A percentile compares a stretch with the other conserved stretches of the same genome.
Conservation (phyloP, 2,113 vertebrate species). For the Sapajus apella region DNA sequence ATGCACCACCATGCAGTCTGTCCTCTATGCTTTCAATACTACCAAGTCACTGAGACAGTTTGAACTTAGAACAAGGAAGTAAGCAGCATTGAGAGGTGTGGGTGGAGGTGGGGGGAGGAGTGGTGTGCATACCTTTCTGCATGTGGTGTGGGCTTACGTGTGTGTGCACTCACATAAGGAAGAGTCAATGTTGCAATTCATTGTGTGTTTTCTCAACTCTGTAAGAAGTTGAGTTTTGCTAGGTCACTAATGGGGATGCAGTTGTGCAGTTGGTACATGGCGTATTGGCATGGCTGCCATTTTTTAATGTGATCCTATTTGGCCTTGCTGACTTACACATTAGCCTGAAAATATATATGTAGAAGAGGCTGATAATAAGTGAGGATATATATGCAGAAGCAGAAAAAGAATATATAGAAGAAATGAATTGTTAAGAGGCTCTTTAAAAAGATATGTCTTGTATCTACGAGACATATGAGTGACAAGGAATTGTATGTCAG, state of each 20-base stretch:
- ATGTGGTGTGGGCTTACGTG: neutral
- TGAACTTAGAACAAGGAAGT: neutral
- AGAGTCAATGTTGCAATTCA: neutral
- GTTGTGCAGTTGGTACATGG: neutral
- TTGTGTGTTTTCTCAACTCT: neutral
- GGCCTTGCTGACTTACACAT: constrained; percentile 20
- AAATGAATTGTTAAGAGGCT: neutral
- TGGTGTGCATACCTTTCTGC: neutral
- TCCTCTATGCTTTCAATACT: rapidly evolving
- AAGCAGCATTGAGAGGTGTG: neutral
- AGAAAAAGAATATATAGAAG: neutral
- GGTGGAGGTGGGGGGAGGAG: no score
- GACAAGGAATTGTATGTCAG: neutral
- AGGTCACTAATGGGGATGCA: neutral
- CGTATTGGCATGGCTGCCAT: neutral
- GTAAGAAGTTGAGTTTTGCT: neutral
- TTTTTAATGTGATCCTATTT: neutral
- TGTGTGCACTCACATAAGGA: neutral
- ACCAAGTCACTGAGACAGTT: neutral
- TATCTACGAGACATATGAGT: neutral
- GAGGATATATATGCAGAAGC: neutral
- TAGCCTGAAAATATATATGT: neutral
- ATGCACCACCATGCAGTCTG: rapidly evolving
- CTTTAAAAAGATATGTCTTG: neutral
- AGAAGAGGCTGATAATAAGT: neutral